A percentile compares a stretch with the other conserved stretches of the same genome.
phyloP scores from a whole-genome alignment of 2,888 invertebrate genomes.

The Labia minor region DNA sequence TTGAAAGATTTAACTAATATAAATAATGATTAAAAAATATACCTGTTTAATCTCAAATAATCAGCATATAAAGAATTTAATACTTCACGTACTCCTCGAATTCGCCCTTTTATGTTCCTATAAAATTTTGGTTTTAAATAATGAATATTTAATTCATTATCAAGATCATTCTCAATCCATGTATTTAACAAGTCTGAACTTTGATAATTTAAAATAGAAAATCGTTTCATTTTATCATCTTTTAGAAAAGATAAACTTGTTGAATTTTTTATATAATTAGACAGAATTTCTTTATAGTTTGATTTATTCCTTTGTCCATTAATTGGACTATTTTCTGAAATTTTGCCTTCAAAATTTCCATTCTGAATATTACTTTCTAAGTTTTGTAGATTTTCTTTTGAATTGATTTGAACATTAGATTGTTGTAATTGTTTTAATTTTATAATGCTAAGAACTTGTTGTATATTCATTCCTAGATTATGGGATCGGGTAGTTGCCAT shows the following conservation, averaged over 20 bases:
- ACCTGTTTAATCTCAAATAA: constrained; percentile 15
- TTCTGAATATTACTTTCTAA: neutral
- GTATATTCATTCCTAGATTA: constrained; percentile 53
- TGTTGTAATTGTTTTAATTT: constrained; percentile 26
- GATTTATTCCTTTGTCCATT: neutral
- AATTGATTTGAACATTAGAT: neutral
- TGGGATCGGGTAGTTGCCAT: constrained; percentile 52
- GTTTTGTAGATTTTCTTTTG: neutral
- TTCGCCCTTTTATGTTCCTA: constrained; percentile 1
- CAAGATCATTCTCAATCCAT: neutral
- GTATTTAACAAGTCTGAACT: neutral
- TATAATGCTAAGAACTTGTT: constrained; percentile 42
- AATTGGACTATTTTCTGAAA: neutral
- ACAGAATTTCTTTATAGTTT: neutral
- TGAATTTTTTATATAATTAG: constrained; percentile 8
- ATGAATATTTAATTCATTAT: neutral
- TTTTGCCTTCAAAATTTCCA: neutral
- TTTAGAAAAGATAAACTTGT: constrained; percentile 1
- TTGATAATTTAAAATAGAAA: neutral
- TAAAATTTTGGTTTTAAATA: neutral
- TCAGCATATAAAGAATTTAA: neutral
- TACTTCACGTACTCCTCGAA: constrained; percentile 9
- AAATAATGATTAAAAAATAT: too few relatives aligned
- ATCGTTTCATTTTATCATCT: neutral
- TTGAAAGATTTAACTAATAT: too few relatives aligned